phyloP scores from a whole-genome alignment of 2,113 vertebrate genomes.

The Chauna torquata region DNA sequence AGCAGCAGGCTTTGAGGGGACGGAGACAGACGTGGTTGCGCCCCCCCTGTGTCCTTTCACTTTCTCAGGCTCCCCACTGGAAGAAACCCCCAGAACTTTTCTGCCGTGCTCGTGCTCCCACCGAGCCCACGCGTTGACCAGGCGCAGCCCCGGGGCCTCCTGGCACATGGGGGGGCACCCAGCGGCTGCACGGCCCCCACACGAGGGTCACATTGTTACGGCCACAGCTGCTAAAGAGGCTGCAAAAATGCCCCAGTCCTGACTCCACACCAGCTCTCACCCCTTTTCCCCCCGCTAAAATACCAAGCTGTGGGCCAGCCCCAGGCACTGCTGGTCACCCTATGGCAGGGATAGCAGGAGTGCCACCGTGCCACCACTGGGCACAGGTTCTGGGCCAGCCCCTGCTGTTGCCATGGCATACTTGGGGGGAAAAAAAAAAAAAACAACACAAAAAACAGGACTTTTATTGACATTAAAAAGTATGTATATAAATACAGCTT shows the following conservation, averaged over 20 bases:
- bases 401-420: background rate
- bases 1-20: too few relatives aligned
- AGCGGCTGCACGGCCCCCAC: background rate
- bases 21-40: too few relatives aligned
- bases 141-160: rapidly evolving
- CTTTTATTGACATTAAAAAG: constrained; percentile 44
- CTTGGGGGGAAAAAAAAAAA: background rate
- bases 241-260: background rate
- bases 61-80: too few relatives aligned
- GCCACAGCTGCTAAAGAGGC: too few relatives aligned
- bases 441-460: background rate
- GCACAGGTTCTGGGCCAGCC: background rate
- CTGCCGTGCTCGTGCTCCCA: rapidly evolving
- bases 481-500: background rate
- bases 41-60: too few relatives aligned
- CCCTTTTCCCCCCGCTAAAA: background rate
- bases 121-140: background rate
- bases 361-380: background rate
- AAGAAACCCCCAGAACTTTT: background rate
- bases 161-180: too few relatives aligned
- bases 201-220: rapidly evolving
- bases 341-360: rapidly evolving
- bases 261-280: rapidly evolving
- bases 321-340: background rate
- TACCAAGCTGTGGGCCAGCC: too few relatives aligned